Conservation (phyloP, 2,888 invertebrate genomes). For the Miltochrista miniata region DNA sequence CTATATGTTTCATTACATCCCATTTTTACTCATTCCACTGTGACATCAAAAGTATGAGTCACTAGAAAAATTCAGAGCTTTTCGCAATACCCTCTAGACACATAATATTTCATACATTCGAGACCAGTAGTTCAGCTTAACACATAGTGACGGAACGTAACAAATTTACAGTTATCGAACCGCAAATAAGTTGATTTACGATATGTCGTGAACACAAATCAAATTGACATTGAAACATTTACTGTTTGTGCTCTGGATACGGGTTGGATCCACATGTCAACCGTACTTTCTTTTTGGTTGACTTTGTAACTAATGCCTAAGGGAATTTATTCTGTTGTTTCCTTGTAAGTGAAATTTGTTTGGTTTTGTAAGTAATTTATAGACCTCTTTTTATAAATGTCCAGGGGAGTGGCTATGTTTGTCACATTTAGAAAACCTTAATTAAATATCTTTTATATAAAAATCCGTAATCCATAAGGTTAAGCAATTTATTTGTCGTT, state of each 20-base stretch:
- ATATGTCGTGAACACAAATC: not conserved
- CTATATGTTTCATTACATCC: too few species aligned
- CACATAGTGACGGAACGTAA: not conserved
- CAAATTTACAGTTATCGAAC: not conserved
- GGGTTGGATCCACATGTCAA: not conserved
- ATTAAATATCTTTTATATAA: too few species aligned
- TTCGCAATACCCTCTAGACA: not conserved
- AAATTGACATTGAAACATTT: slow-evolving; percentile 15
- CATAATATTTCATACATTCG: not conserved
- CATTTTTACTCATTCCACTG: not conserved
- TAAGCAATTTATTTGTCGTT: too few species aligned
- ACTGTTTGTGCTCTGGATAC: slow-evolving; percentile 28
- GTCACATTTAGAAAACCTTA: too few species aligned
- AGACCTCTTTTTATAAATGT: too few species aligned
- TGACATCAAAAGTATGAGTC: not conserved
- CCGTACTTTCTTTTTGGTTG: not conserved
- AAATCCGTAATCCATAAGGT: too few species aligned
- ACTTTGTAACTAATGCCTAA: not conserved
- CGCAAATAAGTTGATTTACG: slow-evolving; percentile 4
- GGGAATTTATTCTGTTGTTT: too few species aligned
- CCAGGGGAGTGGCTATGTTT: too few species aligned
- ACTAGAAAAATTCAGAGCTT: not conserved
- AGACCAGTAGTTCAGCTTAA: not conserved
- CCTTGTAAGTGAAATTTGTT: too few species aligned
- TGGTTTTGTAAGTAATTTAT: too few species aligned